These are phyloP conservation scores for Chiroxiphia lanceolata DNA, from an alignment of 2,797 vertebrate species.

Conservation along the genomic window DNA sequence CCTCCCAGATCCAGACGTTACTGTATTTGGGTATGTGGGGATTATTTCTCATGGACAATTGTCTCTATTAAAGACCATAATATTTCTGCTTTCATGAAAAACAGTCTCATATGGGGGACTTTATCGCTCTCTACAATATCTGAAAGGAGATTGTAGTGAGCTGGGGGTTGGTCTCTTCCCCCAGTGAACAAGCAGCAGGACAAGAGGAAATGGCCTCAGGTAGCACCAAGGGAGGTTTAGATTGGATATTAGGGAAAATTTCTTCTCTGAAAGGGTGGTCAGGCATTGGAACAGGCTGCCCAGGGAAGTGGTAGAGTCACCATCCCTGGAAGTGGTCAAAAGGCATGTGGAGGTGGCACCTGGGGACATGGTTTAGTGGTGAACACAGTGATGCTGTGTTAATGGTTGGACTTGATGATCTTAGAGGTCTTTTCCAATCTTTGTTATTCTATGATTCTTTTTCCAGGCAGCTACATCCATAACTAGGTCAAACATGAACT, in stretches of 20 bases:
- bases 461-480: not conserved
- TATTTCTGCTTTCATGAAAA: not conserved
- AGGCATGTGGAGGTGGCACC: not conserved
- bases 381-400: accelerated
- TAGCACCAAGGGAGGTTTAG: not conserved
- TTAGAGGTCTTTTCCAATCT: not conserved
- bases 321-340: not conserved
- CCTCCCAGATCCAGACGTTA: not conserved
- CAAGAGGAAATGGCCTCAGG: not conserved
- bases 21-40: accelerated
- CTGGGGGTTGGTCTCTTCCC: not conserved
- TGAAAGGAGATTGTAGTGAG: not conserved
- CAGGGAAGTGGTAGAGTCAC: not conserved
- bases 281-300: not conserved
- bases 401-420: not conserved
- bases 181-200: not conserved
- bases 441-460: not conserved
- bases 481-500: not conserved
- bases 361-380: not conserved
- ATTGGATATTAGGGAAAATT: not conserved
- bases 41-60: not conserved
- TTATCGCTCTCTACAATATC: not conserved
- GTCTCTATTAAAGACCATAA: not conserved
- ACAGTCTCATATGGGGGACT: not conserved
- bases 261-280: not conserved